Base-by-base conservation (phyloP, 2,113 vertebrate genomes). In the Rissa tridactyla region DNA sequence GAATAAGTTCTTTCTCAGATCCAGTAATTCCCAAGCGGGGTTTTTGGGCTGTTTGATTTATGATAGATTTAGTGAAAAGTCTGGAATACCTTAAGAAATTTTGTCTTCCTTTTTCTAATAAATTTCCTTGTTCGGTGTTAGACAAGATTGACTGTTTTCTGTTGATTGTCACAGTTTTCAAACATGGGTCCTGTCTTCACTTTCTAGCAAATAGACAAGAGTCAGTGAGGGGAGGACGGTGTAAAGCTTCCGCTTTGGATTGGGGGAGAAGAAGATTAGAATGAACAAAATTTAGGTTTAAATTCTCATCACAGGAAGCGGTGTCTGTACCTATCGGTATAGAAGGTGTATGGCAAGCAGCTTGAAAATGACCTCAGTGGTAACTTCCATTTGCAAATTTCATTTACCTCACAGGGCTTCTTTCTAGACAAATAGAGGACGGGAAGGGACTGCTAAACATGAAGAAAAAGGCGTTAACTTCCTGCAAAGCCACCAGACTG, bases 1-100 rank as follows among this genome's bases (percentile, higher is more conserved):
- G 88, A 96, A 94, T 88, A 96, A 93, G 44, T 84, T 94, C 38
- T 84, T 94, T 71, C 86, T 94, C 86, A 89, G 86, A 96, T 94
- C 81, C 73, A 76, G 30, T 96, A 94, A 85, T 91, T 94, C 88
- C 77, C 73, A 94, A 61, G 51, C 0, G 0, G 4, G 6, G 25
- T 38, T 92, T 95, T 86, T 70, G 44, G 52, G 79, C 52, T 86
- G 52, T 89, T 89, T 87, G 83, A 82, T 86, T 97, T 95, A 60
- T 61, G 66, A 73, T 79, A 75, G 65, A 92, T 89, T 62, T 92
- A 86, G 30, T 79, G 54, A 84, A 90, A 87, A 88, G 27, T 62
- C 12, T 62, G 32, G 44, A 91, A 84, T 75, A 92, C 13, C 17
- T 83, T 64, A 68, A 80, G 82, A 94, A 88, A 88, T 96, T 42